phyloP scores from a whole-genome alignment of 2,113 vertebrate genomes.

The Chitala chitala region DNA sequence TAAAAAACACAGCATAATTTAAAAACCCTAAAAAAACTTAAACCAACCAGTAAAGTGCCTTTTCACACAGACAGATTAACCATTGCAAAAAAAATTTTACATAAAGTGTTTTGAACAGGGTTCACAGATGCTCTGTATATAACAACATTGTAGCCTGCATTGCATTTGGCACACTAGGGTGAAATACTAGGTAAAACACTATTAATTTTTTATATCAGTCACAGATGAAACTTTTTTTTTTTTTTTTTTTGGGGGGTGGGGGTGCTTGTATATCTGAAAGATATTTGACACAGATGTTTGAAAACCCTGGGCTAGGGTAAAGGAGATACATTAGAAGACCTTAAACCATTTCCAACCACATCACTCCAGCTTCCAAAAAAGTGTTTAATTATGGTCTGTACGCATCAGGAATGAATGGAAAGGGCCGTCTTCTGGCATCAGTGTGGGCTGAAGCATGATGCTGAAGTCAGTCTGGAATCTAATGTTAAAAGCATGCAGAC shows the following conservation, averaged over 20 bases:
- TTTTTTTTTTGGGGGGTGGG: not conserved
- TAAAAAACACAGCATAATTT: too few species aligned
- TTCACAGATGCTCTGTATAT: too few species aligned
- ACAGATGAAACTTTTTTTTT: not conserved
- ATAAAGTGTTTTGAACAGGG: too few species aligned
- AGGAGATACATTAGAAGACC: not conserved
- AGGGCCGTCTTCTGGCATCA: not conserved
- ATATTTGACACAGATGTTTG: not conserved
- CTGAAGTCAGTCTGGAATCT: conserved; percentile 10
- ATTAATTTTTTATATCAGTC: too few species aligned
- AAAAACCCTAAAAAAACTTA: too few species aligned
- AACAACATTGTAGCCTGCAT: too few species aligned
- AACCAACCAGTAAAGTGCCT: too few species aligned
- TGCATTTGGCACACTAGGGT: too few species aligned
- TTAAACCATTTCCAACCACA: conserved; percentile 10
- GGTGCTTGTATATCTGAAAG: too few species aligned
- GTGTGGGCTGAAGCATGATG: conserved; percentile 2
- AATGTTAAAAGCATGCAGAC: not conserved
- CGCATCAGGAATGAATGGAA: not conserved
- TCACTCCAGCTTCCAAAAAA: not conserved
- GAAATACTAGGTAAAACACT: too few species aligned
- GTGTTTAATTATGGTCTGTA: conserved; percentile 2
- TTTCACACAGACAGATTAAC: too few species aligned
- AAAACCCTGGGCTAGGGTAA: not conserved
- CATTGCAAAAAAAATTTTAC: too few species aligned